Conservation (phyloP, 2,113 vertebrate genomes). For the Physeter macrocephalus region DNA sequence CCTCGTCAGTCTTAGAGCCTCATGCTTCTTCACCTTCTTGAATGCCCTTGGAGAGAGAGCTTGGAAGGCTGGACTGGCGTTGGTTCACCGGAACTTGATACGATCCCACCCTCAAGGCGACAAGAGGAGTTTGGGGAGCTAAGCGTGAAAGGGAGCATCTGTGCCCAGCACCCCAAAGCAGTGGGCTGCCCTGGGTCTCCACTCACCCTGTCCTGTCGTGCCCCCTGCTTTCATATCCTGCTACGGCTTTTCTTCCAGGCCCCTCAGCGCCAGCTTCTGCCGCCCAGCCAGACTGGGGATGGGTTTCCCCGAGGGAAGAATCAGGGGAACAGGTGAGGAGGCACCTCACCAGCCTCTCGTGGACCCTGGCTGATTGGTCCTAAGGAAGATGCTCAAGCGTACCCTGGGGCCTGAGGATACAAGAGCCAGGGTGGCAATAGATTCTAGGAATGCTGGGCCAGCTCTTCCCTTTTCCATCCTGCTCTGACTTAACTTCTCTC, state of each 20-base stretch:
- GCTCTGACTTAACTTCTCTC: constrained; percentile 25
- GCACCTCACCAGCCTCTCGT: accelerated
- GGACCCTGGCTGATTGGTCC: neutral
- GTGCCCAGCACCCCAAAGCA: neutral
- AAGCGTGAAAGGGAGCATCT: neutral
- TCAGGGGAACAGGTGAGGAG: neutral
- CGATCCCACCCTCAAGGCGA: neutral
- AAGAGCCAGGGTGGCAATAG: too few relatives aligned
- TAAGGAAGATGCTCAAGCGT: neutral
- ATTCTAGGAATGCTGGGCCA: neutral
- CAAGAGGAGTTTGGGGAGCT: neutral
- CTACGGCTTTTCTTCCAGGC: neutral
- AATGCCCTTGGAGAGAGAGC: neutral
- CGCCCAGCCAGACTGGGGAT: neutral
- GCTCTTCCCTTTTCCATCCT: neutral
- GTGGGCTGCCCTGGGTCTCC: neutral
- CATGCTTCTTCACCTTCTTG: neutral
- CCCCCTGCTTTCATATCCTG: neutral
- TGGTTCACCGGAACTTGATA: neutral
- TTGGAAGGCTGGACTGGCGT: neutral
- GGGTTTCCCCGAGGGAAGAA: neutral
- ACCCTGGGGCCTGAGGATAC: accelerated
- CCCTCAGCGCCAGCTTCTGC: neutral
- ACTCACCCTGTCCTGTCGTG: neutral
- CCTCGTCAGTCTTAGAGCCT: too few relatives aligned